phyloP scores from a whole-genome alignment of 2,888 invertebrate species.

The Acanthococcus lagerstroemiae region DNA sequence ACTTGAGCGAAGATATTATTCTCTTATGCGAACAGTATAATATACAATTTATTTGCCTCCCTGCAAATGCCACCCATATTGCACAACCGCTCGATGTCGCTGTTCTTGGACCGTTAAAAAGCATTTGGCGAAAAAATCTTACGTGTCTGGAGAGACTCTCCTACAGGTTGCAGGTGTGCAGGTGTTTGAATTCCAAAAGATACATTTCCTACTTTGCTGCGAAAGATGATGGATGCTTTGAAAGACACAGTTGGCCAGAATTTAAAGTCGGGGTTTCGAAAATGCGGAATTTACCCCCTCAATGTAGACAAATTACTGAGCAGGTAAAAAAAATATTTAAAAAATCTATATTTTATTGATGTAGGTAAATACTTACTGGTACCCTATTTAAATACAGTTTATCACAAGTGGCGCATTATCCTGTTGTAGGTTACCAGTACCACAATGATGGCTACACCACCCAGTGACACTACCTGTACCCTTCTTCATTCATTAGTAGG shows the following conservation, averaged over 20 bases:
- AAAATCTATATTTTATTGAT: too few relatives aligned
- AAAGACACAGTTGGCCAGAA: not conserved
- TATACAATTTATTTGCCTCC: conserved; percentile 39
- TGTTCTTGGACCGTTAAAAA: conserved; percentile 37
- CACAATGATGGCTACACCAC: too few relatives aligned
- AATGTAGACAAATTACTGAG: not conserved
- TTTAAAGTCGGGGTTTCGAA: not conserved
- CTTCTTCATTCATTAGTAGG: too few relatives aligned
- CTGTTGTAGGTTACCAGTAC: too few relatives aligned
- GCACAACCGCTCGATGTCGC: conserved; percentile 37
- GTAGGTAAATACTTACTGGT: too few relatives aligned
- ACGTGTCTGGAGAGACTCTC: conserved; percentile 34
- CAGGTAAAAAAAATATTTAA: too few relatives aligned
- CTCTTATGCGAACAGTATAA: conserved; percentile 38
- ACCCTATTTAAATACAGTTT: too few relatives aligned
- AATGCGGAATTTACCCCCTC: not conserved
- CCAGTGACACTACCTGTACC: too few relatives aligned
- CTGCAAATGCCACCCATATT: conserved; percentile 37
- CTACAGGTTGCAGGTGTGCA: too few relatives aligned
- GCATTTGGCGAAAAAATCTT: conserved; percentile 35
- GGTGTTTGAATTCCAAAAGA: conserved; percentile 31
- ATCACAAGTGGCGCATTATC: too few relatives aligned
- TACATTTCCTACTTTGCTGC: conserved; percentile 26
- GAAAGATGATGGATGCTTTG: not conserved
- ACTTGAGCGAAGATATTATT: conserved; percentile 37